These are phyloP conservation scores for Eciton burchellii DNA, from an alignment of 1,140 invertebrate species.

Conservation along the genomic window DNA sequence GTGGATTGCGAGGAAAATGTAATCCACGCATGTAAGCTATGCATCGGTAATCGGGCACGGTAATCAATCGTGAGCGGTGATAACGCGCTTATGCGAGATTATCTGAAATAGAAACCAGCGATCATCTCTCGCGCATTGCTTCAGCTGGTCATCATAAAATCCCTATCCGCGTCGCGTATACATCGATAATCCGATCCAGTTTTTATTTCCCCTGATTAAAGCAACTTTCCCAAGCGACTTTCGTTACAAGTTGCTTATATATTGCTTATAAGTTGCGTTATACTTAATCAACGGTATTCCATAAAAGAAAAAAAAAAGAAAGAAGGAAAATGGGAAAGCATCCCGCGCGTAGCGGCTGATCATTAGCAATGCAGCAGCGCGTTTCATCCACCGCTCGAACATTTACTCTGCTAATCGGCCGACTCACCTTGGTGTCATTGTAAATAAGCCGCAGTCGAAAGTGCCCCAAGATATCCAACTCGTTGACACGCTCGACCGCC, in stretches of 20 bases:
- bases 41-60: slow-evolving; percentile 20
- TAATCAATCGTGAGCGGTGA: slow-evolving; percentile 33
- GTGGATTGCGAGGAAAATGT: no score
- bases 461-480: slow-evolving; percentile 88
- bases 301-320: background rate
- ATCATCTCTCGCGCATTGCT: slow-evolving; percentile 14
- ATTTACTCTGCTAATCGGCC: background rate
- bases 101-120: background rate
- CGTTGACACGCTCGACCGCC: slow-evolving; percentile 91
- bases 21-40: background rate
- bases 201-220: slow-evolving; percentile 4
- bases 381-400: no score
- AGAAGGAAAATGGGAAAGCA: no score
- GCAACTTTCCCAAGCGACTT: no score
- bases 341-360: background rate
- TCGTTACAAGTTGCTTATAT: no score
- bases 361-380: no score
- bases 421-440: slow-evolving; percentile 93
- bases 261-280: background rate
- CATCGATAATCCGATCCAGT: no score
- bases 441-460: slow-evolving; percentile 90
- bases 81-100: background rate
- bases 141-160: background rate
- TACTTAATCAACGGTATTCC: background rate
- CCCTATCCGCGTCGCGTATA: background rate